These are phyloP conservation scores for Tipula helvola DNA, from an alignment of 2,888 invertebrate genomes.

Conservation along the genomic window DNA sequence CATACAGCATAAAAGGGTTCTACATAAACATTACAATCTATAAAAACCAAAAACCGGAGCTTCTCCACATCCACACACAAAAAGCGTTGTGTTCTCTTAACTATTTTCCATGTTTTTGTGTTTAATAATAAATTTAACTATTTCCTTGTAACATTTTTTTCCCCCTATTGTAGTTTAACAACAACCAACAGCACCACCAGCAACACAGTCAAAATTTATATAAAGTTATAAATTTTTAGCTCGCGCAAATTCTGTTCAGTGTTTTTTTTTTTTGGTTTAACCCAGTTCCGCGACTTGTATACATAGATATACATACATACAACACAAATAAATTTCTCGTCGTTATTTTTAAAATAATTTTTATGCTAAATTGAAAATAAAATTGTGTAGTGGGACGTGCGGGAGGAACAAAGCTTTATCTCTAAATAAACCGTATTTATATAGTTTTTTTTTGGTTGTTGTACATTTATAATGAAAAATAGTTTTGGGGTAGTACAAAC, in stretches of 20 bases:
- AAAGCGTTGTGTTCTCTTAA: neutral
- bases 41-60: neutral
- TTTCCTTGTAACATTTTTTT: neutral
- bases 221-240: neutral
- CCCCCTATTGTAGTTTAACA: neutral
- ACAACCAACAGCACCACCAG: neutral
- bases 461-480: neutral
- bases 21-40: no score
- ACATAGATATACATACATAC: neutral
- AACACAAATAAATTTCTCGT: neutral
- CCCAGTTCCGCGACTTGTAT: neutral
- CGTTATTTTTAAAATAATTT: neutral
- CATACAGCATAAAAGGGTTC: neutral
- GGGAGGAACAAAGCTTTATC: neutral
- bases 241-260: neutral
- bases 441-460: neutral
- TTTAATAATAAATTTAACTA: neutral
- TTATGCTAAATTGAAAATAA: neutral
- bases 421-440: neutral
- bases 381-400: neutral
- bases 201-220: neutral
- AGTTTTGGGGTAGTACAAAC: neutral
- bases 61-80: neutral
- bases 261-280: neutral
- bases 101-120: neutral